A percentile compares a stretch with the other conserved stretches of the same genome.
Evolutionary conservation across 2,113 vertebrate genomes (phyloP).

Genomic region (Tympanuchus pallidicinctus): DNA sequence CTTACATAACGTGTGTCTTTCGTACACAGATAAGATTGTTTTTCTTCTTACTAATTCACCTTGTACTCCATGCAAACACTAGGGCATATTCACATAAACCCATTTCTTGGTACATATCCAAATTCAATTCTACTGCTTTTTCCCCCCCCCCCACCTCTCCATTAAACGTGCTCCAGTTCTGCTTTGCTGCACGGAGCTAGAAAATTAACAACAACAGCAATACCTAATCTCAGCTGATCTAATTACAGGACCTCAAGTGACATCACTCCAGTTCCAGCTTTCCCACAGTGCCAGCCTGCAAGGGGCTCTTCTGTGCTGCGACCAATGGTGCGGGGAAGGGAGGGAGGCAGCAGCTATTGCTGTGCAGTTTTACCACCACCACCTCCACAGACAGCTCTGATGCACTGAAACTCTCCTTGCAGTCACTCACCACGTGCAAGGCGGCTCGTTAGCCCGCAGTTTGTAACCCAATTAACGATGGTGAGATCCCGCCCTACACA

Average conservation of each 20-base stretch:
- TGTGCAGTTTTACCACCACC: background rate
- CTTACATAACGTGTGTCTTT: background rate
- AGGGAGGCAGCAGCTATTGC: background rate
- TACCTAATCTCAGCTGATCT: background rate
- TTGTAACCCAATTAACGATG: too few relatives aligned
- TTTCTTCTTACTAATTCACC: background rate
- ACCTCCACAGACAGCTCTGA: background rate
- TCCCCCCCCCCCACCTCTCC: background rate
- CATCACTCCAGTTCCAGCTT: background rate
- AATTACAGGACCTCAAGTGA: background rate
- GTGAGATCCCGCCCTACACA: rapidly evolving
- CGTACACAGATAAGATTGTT: background rate
- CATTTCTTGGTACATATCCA: background rate
- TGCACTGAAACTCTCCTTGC: background rate
- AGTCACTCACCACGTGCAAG: background rate
- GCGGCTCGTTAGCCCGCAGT: background rate
- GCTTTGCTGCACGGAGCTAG: background rate
- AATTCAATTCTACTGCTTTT: background rate
- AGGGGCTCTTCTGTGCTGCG: background rate
- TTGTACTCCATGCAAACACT: background rate
- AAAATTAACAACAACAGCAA: background rate
- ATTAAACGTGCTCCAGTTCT: background rate
- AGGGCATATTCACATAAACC: background rate
- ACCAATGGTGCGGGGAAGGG: background rate
- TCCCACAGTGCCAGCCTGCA: background rate